Percentiles rank a stretch among this genome's conserved stretches.
Evolutionary conservation across 92 coral and sea anemone species (phyloP).

Genomic region (Phenganax marumi): DNA sequence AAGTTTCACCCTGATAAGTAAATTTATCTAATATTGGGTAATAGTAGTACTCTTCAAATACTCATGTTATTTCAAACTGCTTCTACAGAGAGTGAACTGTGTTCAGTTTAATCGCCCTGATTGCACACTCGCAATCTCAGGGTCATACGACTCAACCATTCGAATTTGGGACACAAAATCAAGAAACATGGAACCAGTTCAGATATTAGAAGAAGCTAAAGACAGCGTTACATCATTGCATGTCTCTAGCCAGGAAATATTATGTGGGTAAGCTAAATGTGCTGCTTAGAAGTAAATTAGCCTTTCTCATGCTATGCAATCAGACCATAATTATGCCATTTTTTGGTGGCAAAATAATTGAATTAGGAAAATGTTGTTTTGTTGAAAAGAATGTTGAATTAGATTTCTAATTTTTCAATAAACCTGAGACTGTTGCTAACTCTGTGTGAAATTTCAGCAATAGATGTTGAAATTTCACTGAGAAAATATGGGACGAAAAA

Average conservation of each 20-base stretch:
- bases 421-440: too few species aligned
- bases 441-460: too few species aligned
- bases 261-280: conserved; percentile 69
- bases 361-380: too few species aligned
- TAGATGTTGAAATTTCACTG: too few species aligned
- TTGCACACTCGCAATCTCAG: conserved; percentile 83
- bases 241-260: conserved; percentile 80
- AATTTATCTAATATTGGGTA: too few species aligned
- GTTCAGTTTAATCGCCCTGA: conserved; percentile 92
- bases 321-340: too few species aligned
- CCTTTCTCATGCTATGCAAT: not conserved
- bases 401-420: too few species aligned
- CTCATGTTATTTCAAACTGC: not conserved
- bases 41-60: not conserved
- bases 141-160: conserved; percentile 91
- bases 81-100: conserved; percentile 79
- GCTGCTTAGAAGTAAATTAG: not conserved
- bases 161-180: conserved; percentile 92
- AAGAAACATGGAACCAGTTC: conserved; percentile 88
- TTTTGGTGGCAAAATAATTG: too few species aligned
- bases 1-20: too few species aligned
- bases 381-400: too few species aligned
- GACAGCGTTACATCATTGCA: conserved; percentile 81
- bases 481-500: too few species aligned
- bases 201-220: conserved; percentile 89